Evolutionary conservation across 2,113 vertebrate genomes (phyloP), one percentile per base, ranked within the genome.

Genomic region (Nothoprocta perdicaria): DNA sequence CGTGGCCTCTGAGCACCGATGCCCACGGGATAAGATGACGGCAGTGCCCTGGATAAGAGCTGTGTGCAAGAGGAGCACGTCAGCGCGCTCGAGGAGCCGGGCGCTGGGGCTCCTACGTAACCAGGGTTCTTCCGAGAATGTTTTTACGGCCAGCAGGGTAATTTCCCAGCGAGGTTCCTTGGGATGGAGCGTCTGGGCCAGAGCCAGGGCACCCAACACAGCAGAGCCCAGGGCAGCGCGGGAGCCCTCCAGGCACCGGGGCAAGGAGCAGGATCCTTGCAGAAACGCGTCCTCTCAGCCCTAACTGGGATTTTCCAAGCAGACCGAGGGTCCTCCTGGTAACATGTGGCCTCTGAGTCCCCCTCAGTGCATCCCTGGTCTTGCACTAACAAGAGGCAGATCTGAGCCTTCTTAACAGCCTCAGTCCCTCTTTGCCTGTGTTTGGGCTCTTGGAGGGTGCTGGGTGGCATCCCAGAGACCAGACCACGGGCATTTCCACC

Each of bases 11-110:
- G 11, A 23, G 55, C 33, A 27, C 33, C 1, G 0, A 1, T 45
- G 22, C 33, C 7, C 40, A 63, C 66, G 1, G n/a, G 19, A 1
- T 0, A 2, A 50, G 80, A 84, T 22, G 66, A 12, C 12, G 45
- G 63, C 23, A 4, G 72, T 0, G 5, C 23, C 67, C 63, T 6
- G 14, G 38, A 6, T 0, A 27, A 75, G 53, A 3, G 58, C 67
- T 10, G 0, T 8, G 41, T 1, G 1, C 23, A 9, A 0, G 0
- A 10, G 43, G 61, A 33, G 21, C 1, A 1, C 0, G 1, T 8
- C 0, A 1, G 41, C 1, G 8, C 0, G 45, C 9, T 24, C 22
- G 15, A 4, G 31, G n/a, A 79, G 77, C 11, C 6, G 45, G 4
- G 71, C 35, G 2, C 40, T 27, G n/a, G 76, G 63, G 12, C 5